Conservation (phyloP, 2,113 vertebrate genomes). For the Brachionichthys hirsutus region DNA sequence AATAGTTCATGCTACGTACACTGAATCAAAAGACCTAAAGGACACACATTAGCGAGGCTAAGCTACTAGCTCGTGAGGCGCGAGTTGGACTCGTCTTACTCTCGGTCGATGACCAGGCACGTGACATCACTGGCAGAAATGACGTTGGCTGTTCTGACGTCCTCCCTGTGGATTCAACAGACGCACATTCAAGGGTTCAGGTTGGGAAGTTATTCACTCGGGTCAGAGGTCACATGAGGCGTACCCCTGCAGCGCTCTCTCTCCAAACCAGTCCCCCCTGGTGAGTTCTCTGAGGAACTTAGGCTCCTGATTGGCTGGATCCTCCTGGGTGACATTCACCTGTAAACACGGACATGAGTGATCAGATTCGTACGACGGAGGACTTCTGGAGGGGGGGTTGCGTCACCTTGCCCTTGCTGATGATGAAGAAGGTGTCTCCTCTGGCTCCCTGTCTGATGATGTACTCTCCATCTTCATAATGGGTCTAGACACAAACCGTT, state of each 20-base stretch:
- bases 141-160: conserved; percentile 92
- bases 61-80: too few relatives aligned
- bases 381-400: background rate
- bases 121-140: conserved; percentile 87
- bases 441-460: conserved; percentile 96
- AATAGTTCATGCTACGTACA: too few relatives aligned
- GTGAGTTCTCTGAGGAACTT: conserved; percentile 51
- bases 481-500: conserved; percentile 78
- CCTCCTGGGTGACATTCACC: conserved; percentile 64
- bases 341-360: conserved; percentile 8
- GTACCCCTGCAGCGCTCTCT: conserved; percentile 65
- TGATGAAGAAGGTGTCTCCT: conserved; percentile 99
- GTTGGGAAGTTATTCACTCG: background rate
- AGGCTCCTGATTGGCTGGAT: conserved; percentile 46
- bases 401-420: conserved; percentile 95
- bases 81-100: conserved; percentile 81
- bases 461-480: conserved; percentile 93
- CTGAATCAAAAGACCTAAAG: too few relatives aligned
- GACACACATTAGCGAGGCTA: too few relatives aligned
- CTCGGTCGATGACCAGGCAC: conserved; percentile 95
- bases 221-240: conserved; percentile 19
- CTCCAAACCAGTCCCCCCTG: conserved; percentile 71
- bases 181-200: background rate
- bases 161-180: conserved; percentile 80
- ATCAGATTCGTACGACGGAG: background rate